These are phyloP conservation scores for Troides helena DNA, from an alignment of 2,888 invertebrate genomes.

Conservation along the genomic window DNA sequence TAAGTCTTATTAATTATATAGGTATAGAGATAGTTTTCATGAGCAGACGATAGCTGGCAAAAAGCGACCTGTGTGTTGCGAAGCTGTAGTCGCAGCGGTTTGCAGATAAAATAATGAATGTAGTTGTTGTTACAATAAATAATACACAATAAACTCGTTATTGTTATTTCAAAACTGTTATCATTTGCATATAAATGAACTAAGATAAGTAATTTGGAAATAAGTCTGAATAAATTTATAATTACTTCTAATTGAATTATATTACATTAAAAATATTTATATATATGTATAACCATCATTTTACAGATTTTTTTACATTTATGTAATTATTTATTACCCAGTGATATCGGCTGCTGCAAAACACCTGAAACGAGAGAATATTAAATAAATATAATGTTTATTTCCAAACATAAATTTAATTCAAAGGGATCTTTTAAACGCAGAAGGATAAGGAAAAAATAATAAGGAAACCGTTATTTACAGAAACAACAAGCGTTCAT, in stretches of 20 bases:
- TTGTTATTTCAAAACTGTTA: slow-evolving; percentile 29
- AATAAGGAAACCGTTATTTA: no score
- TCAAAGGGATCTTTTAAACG: no score
- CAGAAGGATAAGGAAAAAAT: no score
- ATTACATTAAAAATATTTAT: background rate
- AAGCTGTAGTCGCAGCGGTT: slow-evolving; percentile 40
- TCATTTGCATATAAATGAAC: slow-evolving; percentile 9
- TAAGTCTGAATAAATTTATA: background rate
- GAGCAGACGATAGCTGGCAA: slow-evolving; percentile 33
- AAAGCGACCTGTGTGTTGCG: slow-evolving; percentile 34
- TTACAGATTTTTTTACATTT: no score
- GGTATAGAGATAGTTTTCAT: slow-evolving; percentile 24
- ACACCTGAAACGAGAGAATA: no score
- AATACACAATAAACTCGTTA: slow-evolving; percentile 36
- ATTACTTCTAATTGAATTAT: background rate
- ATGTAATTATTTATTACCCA: no score
- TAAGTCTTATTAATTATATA: slow-evolving; percentile 30
- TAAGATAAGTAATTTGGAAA: slow-evolving; percentile 5
- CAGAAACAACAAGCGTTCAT: no score
- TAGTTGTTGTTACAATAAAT: slow-evolving; percentile 55
- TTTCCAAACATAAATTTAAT: no score
- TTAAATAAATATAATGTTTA: no score
- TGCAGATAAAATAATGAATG: slow-evolving; percentile 42
- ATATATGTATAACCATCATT: no score
- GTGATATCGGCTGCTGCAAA: no score